Conservation (phyloP, 2,113 vertebrate species). For the Perccottus glenii region DNA sequence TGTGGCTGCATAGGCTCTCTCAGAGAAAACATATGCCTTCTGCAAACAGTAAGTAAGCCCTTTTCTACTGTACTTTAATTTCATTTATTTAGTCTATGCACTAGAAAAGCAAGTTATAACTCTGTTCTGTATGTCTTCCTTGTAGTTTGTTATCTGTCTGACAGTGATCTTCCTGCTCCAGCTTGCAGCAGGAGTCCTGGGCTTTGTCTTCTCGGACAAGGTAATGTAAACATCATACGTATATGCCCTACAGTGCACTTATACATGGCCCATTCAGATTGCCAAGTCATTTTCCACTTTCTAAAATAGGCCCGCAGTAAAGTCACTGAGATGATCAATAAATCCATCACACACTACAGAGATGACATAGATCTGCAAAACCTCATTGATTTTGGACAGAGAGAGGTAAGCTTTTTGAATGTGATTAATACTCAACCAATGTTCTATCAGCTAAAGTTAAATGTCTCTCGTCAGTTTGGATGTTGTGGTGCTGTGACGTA, state of each 20-base stretch:
- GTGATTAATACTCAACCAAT: not conserved
- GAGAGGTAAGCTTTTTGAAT: conserved; percentile 76
- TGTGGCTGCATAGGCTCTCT: conserved; percentile 93
- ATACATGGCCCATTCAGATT: too few relatives aligned
- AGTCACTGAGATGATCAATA: conserved; percentile 85
- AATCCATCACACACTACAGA: conserved; percentile 87
- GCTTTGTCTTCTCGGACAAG: conserved; percentile 92
- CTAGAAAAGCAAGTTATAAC: not conserved
- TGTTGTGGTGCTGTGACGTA: conserved; percentile 88
- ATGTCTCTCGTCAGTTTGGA: conserved; percentile 78
- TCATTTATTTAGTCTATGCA: not conserved
- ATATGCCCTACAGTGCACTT: too few relatives aligned
- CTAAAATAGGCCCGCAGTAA: conserved; percentile 80
- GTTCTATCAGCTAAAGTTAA: not conserved
- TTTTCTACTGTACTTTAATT: not conserved
- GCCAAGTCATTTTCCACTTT: too few relatives aligned
- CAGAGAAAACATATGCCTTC: conserved; percentile 91
- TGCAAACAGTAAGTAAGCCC: conserved; percentile 82
- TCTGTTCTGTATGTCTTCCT: not conserved
- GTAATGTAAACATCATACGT: conserved; percentile 61
- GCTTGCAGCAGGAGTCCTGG: conserved; percentile 84
- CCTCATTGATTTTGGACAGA: conserved; percentile 91
- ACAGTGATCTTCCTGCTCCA: conserved; percentile 90
- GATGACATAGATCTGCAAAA: conserved; percentile 92
- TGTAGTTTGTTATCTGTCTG: conserved; percentile 88